Evolutionary conservation across 1,140 invertebrate species (phyloP), one percentile per base, ranked within the genome.

Genomic region (Rhagoletis pomonella): DNA sequence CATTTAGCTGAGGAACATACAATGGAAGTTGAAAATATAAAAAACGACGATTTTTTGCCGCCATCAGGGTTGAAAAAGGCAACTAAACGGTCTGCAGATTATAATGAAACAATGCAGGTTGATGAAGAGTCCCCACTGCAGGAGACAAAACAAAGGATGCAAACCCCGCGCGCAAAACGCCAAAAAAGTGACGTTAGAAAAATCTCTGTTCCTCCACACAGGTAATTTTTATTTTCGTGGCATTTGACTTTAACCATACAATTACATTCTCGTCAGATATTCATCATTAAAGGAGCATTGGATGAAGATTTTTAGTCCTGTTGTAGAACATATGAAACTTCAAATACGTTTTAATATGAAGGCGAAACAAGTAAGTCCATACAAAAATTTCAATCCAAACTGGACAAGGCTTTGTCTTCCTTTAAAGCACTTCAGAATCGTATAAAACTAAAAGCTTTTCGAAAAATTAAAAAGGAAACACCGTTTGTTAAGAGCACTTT

Each of bases 271-370:
- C 77, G 95, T 96, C 93, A 96, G 99, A 93, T 98, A 98, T 90
- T 96, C 97, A 55, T 98, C 98, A 17, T 91, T 99, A 1, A 99
- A 99, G 94, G 97, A 99, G 92, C 98, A 97, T 91, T 99, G 99
- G 99, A 94, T 98, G 93, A 98, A 99, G 94, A 98, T 99, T 89
- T 99, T 99, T 91, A 97, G 97, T 85, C 98, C 99, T 0, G 95
- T 99, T 47, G 98, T 99, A 5, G 98, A 99, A 93, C 97, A 99
- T 93, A 94, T 99, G 58, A 95, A 99, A 88, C 94, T 99, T 17
- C 97, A 99, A 94, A 96, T 99, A 69, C 94, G 99, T 87, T 99
- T 99, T 91, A 99, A 99, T 94, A 94, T 98, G 67, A 98, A 97
- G 94, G 96, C 96, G 2, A 94, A 97, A 89, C 97, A 98, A 94